These are phyloP conservation scores for Lissocephala sabroskyi DNA, from an alignment of 2,888 invertebrate genomes.

Conservation along the genomic window DNA sequence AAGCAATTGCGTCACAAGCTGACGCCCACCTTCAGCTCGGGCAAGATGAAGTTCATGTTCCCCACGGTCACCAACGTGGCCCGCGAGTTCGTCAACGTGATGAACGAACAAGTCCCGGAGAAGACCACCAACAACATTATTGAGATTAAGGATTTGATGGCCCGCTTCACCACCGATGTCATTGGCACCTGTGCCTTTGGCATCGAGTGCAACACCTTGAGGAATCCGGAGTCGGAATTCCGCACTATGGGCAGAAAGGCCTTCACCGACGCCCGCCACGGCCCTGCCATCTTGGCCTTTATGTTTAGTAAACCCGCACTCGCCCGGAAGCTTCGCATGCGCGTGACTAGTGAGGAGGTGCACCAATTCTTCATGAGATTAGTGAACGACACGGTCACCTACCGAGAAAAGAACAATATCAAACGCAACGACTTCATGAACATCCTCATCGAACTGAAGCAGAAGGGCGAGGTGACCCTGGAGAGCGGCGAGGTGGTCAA, in stretches of 20 bases:
- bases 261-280: conserved; percentile 14
- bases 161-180: conserved; percentile 72
- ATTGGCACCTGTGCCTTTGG: conserved; percentile 73
- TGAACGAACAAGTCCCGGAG: conserved; percentile 5
- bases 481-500: conserved; percentile 45
- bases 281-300: conserved; percentile 11
- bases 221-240: conserved; percentile 63
- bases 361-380: conserved; percentile 60
- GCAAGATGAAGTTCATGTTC: conserved; percentile 74
- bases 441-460: conserved; percentile 71
- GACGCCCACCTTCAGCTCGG: conserved; percentile 73
- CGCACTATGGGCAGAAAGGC: conserved; percentile 42
- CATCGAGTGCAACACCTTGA: conserved; percentile 69
- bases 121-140: not conserved
- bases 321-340: conserved; percentile 30
- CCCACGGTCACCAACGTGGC: conserved; percentile 40
- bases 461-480: conserved; percentile 51
- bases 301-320: conserved; percentile 24
- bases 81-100: conserved; percentile 14
- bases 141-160: conserved; percentile 52
- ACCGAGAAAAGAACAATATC: conserved; percentile 63
- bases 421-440: conserved; percentile 74
- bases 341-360: conserved; percentile 36
- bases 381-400: conserved; percentile 67
- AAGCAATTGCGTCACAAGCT: conserved; percentile 72